Base-by-base conservation (phyloP, 2,888 invertebrate genomes). In the Ethmia dodecea region DNA sequence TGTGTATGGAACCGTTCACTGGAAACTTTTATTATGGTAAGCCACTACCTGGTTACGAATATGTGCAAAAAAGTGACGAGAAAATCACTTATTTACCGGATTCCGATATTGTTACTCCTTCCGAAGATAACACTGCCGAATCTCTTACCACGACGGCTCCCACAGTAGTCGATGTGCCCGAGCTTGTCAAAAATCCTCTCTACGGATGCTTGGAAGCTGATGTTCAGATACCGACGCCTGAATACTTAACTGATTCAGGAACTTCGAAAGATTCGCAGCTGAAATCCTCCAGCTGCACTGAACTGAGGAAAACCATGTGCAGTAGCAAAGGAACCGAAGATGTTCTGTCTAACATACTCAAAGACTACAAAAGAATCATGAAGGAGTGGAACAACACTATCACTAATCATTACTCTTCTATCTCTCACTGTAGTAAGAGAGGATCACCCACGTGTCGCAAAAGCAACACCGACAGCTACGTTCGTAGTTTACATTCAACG, bases 21-120 rank as follows among this genome's bases (percentile, higher is more conserved):
- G 86, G 84, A 49, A 86, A 86, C 60, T 86, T 86, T 56, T 86
- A 71, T 64, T 86, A 84, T 62, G 86, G 84, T 43, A 75, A 77
- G 58, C 58, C 81, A 40, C 47, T 86, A 40, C 74, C 79, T 15
- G 86, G 86, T 38, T 86, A 64, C 46, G 74, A 80, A 32, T 54
- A 65, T 46, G 53, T 60, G 37, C 55, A 62, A 49, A 80, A 78
- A 62, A 74, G 64, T 35, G 83, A 83, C 43, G 81, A 81, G 52
- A 78, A 78, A 66, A 68, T 84, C 28, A 55, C 52, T 22, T 84
- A 86, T 53, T 62, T 86, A 38, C 78, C 84, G 38, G 86, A 86
- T 68, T 86, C 83, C 33, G 84, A 79, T 42, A 60, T 68, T 25
- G 55, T 78, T 37, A 80, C 86, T 28, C 59, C 71, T 20, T 26